Base-by-base conservation (phyloP, 2,113 vertebrate species). In the Rhynchomys soricoides region DNA sequence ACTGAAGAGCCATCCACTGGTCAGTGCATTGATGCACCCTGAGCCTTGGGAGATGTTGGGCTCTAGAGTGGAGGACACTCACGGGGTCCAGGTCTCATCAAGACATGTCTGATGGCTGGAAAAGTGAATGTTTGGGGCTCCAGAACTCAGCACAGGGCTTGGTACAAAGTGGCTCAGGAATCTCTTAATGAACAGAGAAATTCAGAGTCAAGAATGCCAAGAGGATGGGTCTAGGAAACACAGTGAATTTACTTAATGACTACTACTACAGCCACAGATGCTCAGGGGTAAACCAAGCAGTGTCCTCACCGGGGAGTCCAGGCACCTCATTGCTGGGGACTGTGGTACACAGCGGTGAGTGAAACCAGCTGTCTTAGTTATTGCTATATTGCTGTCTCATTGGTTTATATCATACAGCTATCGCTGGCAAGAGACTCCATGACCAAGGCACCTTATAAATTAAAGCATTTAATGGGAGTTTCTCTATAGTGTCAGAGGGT, bases 281-380 rank as follows among this genome's bases (percentile, higher is more conserved):
- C 29, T 77, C 78, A 6, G 57, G 2, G 24, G n/a, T 68, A 8
- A 37, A 66, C 40, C 0, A 0, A 59, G 29, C 31, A n/a, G 34
- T 73, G n/a, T 19, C 45, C 1, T 9, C 22, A 3, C 19, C 13
- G 0, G 31, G 48, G 40, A 57, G 16, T n/a, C 31, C 40, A 59
- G 37, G 59, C 19, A 12, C 19, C n/a, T 9, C 0, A 26, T 43
- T 45, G 0, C 12, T 34, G 10, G 90, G 11, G 52, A 31, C 45
- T 5, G 7, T n/a, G 34, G 48, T 8, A 0, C 3, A 12, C 68
- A 45, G 4, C 3, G 48, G 26, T 21, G 7, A 13, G 34, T 40
- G 19, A 37, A 17, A 40, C 43, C 2, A 2, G 59, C 22, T 11
- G 59, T 59, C 21, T 2, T 43, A 40, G 55, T 29, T 59, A 59